These are phyloP conservation scores for Pharmacophagus antenor DNA, from an alignment of 2,888 invertebrate genomes.

Conservation along the genomic window DNA sequence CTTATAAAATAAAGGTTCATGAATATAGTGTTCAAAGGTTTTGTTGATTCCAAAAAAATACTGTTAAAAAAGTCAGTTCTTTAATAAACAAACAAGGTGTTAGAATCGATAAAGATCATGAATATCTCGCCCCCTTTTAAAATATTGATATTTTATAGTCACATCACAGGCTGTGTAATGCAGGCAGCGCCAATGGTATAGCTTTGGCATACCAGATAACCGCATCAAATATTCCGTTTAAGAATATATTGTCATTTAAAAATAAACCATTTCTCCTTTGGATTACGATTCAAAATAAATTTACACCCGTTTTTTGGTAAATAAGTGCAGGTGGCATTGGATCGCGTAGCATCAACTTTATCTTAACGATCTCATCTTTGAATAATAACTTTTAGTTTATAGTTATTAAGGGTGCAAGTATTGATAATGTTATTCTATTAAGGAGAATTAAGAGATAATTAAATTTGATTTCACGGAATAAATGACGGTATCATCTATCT, in stretches of 20 bases:
- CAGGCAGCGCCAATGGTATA: slow-evolving; percentile 63
- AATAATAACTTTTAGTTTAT: slow-evolving; percentile 78
- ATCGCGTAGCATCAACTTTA: slow-evolving; percentile 61
- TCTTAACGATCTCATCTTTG: slow-evolving; percentile 72
- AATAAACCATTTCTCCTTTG: slow-evolving; percentile 30
- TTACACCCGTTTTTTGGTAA: slow-evolving; percentile 33
- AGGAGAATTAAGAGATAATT: slow-evolving; percentile 34
- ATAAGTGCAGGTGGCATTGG: slow-evolving; percentile 70
- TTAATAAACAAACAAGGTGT: slow-evolving; percentile 76
- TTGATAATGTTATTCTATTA: slow-evolving; percentile 53
- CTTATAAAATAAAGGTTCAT: no score
- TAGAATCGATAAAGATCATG: slow-evolving; percentile 70
- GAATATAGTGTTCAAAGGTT: no score
- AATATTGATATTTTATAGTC: slow-evolving; percentile 78
- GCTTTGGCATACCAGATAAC: slow-evolving; percentile 72
- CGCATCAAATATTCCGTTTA: slow-evolving; percentile 68
- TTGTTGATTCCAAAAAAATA: no score
- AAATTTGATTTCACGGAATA: slow-evolving; percentile 1
- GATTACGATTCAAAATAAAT: slow-evolving; percentile 38
- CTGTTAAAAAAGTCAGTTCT: no score
- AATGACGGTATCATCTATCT: not conserved
- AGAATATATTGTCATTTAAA: slow-evolving; percentile 36
- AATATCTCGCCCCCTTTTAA: slow-evolving; percentile 66
- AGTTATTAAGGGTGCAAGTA: slow-evolving; percentile 66
- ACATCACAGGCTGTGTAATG: slow-evolving; percentile 67